phyloP scores from a whole-genome alignment of 2,888 invertebrate species.

The Drosophila recens region DNA sequence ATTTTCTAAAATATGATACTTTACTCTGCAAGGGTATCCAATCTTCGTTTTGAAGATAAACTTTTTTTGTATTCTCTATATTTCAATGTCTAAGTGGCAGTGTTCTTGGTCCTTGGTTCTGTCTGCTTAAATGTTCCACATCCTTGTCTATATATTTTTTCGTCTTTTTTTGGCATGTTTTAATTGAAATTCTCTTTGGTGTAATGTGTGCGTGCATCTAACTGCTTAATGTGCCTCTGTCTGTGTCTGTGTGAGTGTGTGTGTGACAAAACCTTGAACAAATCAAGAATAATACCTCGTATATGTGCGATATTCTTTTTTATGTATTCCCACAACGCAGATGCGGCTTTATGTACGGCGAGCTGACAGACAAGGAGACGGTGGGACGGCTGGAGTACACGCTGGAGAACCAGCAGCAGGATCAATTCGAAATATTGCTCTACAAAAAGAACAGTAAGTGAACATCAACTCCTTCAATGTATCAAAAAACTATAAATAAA shows the following conservation, averaged over 20 bases:
- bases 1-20: no score
- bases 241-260: conserved; percentile 6
- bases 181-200: conserved; percentile 33
- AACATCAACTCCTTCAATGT: no score
- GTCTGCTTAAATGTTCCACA: background rate
- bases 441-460: conserved; percentile 99
- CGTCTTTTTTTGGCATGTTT: conserved; percentile 36
- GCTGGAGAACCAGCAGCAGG: conserved; percentile 97
- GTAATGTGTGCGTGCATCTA: conserved; percentile 14
- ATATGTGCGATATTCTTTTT: conserved; percentile 49
- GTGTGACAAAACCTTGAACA: conserved; percentile 32
- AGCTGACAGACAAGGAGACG: conserved; percentile 98
- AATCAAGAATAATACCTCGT: conserved; percentile 77
- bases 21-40: background rate
- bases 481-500: background rate
- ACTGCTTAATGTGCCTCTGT: conserved; percentile 12
- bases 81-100: background rate
- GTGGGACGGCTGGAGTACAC: conserved; percentile 96
- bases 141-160: background rate
- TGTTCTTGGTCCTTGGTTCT: background rate
- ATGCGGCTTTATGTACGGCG: conserved; percentile 99
- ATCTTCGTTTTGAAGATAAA: background rate
- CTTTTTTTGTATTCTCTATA: background rate
- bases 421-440: conserved; percentile 99
- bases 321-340: conserved; percentile 79